Evolutionary conservation across 2,888 invertebrate genomes (phyloP).

Genomic region (Amphipyra tragopoginis): DNA sequence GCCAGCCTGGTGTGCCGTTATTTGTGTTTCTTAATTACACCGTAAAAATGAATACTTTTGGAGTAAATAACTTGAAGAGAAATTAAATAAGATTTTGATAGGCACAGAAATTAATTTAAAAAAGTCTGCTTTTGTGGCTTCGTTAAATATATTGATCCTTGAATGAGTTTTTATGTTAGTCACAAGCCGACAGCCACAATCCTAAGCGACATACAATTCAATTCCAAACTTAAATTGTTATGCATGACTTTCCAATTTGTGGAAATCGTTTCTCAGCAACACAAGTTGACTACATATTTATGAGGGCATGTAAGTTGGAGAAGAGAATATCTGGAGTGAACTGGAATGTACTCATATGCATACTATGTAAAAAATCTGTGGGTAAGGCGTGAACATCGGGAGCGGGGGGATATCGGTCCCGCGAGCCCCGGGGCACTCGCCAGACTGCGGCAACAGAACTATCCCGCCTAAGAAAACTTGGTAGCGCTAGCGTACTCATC

Average conservation of each 20-base stretch:
- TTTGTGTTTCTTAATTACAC: conserved; percentile 51
- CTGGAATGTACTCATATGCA: conserved; percentile 69
- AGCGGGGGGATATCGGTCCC: conserved; percentile 72
- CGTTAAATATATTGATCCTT: conserved; percentile 15
- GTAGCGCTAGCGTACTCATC: conserved; percentile 47
- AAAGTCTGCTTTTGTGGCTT: conserved; percentile 3
- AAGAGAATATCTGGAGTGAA: conserved; percentile 61
- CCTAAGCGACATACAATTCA: conserved; percentile 42
- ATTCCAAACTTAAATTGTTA: conserved; percentile 62
- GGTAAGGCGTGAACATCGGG: conserved; percentile 69
- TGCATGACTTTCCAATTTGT: conserved; percentile 70
- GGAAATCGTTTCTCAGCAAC: conserved; percentile 56
- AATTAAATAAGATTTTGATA: conserved; percentile 12
- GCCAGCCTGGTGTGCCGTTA: conserved; percentile 33
- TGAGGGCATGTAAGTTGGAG: conserved; percentile 62
- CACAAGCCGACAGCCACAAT: conserved; percentile 10
- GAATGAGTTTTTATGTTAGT: conserved; percentile 15
- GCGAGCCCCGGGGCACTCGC: conserved; percentile 49
- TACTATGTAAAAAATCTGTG: conserved; percentile 77
- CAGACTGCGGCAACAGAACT: conserved; percentile 29
- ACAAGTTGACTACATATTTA: conserved; percentile 72
- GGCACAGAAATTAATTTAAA: conserved; percentile 2
- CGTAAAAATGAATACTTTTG: conserved; percentile 38
- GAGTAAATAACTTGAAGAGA: conserved; percentile 9
- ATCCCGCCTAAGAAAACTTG: conserved; percentile 65